Base-by-base conservation (phyloP, 2,888 invertebrate species). In the Linnaemya tessellans region DNA sequence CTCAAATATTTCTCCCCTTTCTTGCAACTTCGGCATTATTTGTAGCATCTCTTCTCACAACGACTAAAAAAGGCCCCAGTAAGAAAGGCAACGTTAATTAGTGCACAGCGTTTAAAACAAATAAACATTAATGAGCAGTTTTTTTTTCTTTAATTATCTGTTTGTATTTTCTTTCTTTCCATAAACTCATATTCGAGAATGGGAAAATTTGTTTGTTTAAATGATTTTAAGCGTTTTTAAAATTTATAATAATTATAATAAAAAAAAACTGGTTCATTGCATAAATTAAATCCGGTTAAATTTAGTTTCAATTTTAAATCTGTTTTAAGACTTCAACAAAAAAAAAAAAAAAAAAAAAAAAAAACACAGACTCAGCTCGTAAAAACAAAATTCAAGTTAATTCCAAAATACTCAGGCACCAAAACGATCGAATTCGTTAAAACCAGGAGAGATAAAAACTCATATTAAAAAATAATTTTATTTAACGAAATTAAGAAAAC, bases 211-310 rank as follows among this genome's bases (percentile, higher is more conserved):
- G 13, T 68, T 78, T 68, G 30, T 60, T 41, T 18, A 56, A 58
- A 20, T 13, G 11, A 13, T 46, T 80, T 41, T 15, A 78, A 60
- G 1, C 18, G 18, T 35, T 54, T 46, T 38, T 38, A 13, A 38
- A 67, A 43, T 25, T 38, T 38, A 38, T 35, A 30, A 35, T n/a
- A 35, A 7, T 70, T 73, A 70, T 56, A 58, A 84, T 49, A 67
- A 11, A 1, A 75, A 86, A 87, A 89, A 91, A 91, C 91, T 89
- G 89, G 91, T 91, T 91, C 90, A 89, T 87, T 90, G 91, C 89
- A 91, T 91, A 91, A 90, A 91, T 91, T 91, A 90, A 84, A 80
- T 82, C 84, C 70, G 78, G 74, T 80, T 84, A 35, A 64, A 78
- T 62, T 84, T 56, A 75, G 68, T 74, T 68, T 67, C 38, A 58